Conservation (phyloP, 2,113 vertebrate species). For the Pterocles orientalis region DNA sequence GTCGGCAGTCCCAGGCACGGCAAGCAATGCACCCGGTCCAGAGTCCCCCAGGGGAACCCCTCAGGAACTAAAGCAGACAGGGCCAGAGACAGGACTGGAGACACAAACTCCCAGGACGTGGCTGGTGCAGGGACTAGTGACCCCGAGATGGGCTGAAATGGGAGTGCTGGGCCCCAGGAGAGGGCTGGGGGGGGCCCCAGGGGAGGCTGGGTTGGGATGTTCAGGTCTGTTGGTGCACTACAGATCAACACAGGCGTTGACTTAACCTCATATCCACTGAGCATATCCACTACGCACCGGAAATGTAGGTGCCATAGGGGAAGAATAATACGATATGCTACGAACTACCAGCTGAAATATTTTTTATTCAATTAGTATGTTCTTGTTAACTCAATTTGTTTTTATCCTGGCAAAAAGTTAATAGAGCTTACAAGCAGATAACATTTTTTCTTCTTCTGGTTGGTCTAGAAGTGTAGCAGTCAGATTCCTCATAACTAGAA, state of each 20-base stretch:
- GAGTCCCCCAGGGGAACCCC: background rate
- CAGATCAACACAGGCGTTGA: background rate
- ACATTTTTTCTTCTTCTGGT: background rate
- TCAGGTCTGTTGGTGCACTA: no score
- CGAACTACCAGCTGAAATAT: background rate
- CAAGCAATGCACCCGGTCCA: background rate
- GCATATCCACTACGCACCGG: background rate
- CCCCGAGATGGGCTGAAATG: background rate
- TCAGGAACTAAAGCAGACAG: background rate
- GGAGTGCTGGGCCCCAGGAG: background rate
- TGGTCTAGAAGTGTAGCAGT: background rate
- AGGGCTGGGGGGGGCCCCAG: no score
- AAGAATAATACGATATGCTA: background rate
- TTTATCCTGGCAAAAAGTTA: background rate
- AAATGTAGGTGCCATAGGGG: background rate
- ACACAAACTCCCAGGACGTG: fast-evolving
- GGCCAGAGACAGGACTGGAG: background rate
- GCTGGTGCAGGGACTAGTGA: fast-evolving
- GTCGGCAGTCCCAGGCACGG: fast-evolving
- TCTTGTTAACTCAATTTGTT: background rate
- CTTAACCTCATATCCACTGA: fast-evolving
- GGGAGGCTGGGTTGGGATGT: background rate
- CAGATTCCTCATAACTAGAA: background rate
- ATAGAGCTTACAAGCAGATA: background rate
- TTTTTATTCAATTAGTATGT: background rate